Evolutionary conservation across 2,888 invertebrate genomes (phyloP).

Genomic region (Drosophila crucigera): DNA sequence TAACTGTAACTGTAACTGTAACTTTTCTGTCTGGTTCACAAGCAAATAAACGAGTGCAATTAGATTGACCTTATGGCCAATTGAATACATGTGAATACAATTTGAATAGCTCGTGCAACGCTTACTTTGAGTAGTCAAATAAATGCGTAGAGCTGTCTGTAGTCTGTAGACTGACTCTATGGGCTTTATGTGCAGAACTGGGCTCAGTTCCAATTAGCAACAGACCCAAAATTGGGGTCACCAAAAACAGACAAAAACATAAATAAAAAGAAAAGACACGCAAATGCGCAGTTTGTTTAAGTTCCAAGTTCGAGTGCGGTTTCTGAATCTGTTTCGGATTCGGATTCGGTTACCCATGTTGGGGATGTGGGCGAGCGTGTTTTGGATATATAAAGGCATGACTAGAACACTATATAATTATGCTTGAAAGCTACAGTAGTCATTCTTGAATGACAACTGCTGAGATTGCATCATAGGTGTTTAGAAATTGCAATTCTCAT

Average conservation of each 20-base stretch:
- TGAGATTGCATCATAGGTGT: not conserved
- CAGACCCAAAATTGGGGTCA: not conserved
- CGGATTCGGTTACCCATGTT: not conserved
- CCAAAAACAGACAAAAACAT: not conserved
- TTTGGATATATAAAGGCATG: constrained; percentile 26
- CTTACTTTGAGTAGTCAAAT: constrained; percentile 12
- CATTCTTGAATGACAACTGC: not conserved
- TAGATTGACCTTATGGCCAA: constrained; percentile 73
- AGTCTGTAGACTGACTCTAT: not conserved
- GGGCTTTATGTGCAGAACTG: not conserved
- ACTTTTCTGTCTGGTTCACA: constrained; percentile 3
- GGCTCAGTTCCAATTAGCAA: constrained; percentile 22
- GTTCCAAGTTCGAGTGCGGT: constrained; percentile 20
- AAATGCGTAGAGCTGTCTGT: constrained; percentile 11
- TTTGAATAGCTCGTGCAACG: constrained; percentile 32
- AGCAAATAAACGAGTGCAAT: constrained; percentile 57
- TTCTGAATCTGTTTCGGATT: constrained; percentile 1
- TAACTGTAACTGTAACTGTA: not conserved
- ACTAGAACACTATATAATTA: constrained; percentile 6
- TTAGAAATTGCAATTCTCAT: not conserved
- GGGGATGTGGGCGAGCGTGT: constrained; percentile 37
- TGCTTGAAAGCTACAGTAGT: not conserved
- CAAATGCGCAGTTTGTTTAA: constrained; percentile 57
- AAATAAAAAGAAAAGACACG: constrained; percentile 20
- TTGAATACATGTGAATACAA: constrained; percentile 57